phyloP scores from a whole-genome alignment of 2,888 invertebrate genomes.

The Tenthredo distinguenda region DNA sequence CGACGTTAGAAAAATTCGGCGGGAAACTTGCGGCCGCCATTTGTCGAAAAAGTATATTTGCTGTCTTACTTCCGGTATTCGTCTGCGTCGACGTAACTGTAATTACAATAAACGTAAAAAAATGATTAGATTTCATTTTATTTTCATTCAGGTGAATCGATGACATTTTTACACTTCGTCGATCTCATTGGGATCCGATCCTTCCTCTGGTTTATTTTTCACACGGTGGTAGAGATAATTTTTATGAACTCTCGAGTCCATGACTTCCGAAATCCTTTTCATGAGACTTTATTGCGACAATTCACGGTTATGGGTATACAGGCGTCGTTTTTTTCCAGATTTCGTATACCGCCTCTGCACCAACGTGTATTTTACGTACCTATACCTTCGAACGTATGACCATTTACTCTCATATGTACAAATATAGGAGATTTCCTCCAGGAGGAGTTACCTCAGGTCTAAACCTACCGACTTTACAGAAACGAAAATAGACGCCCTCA shows the following conservation, averaged over 20 bases:
- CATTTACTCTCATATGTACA: neutral
- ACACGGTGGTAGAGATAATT: neutral
- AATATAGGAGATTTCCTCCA: neutral
- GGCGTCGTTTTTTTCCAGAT: neutral
- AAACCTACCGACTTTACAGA: neutral
- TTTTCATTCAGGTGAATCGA: neutral
- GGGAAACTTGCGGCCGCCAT: slow-evolving; percentile 76
- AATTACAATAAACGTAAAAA: slow-evolving; percentile 55
- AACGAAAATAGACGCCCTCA: slow-evolving; percentile 39
- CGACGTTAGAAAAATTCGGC: slow-evolving; percentile 75
- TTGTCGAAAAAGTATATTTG: slow-evolving; percentile 67
- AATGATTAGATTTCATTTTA: neutral
- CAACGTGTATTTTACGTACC: neutral
- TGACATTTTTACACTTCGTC: neutral
- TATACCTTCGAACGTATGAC: neutral
- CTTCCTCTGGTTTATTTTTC: neutral
- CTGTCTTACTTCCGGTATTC: slow-evolving; percentile 66
- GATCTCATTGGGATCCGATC: neutral
- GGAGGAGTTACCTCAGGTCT: neutral
- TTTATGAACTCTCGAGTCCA: neutral
- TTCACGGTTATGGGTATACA: neutral
- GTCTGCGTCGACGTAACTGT: slow-evolving; percentile 63
- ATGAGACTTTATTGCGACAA: neutral
- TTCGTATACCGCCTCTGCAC: neutral
- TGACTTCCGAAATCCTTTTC: neutral